Conservation (phyloP, 2,888 invertebrate genomes). For the Zaprionus lineosus region DNA sequence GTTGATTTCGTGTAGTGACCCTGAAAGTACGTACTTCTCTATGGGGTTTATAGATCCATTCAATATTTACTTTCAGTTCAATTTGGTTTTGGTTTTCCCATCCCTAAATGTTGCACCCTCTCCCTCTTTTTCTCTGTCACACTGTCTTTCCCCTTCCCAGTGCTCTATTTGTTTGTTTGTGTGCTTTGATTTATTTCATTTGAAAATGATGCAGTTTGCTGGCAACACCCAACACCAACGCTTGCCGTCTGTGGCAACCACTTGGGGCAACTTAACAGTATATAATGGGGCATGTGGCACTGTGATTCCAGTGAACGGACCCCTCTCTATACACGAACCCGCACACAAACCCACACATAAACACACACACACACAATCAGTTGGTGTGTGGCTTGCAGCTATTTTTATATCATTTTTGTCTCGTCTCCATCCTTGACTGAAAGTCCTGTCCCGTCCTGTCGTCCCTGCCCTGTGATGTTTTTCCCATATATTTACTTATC, state of each 20-base stretch:
- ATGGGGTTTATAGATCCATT: slow-evolving; percentile 1
- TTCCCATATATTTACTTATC: slow-evolving; percentile 48
- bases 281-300: slow-evolving; percentile 31
- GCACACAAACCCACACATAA: not conserved
- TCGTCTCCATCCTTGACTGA: slow-evolving; percentile 3
- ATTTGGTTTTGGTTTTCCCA: slow-evolving; percentile 31
- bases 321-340: slow-evolving; percentile 4
- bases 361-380: slow-evolving; percentile 7
- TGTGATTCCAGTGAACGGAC: slow-evolving; percentile 25
- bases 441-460: not conserved
- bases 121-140: slow-evolving; percentile 22
- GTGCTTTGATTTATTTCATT: slow-evolving; percentile 78
- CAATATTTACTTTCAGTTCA: slow-evolving; percentile 46
- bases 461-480: slow-evolving; percentile 36
- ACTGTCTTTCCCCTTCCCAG: slow-evolving; percentile 28
- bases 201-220: slow-evolving; percentile 71
- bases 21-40: slow-evolving; percentile 29
- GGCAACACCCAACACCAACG: slow-evolving; percentile 41
- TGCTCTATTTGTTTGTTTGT: slow-evolving; percentile 68
- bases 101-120: slow-evolving; percentile 1
- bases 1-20: slow-evolving; percentile 31
- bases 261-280: slow-evolving; percentile 57
- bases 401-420: slow-evolving; percentile 74
- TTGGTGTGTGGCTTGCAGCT: slow-evolving; percentile 61
- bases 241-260: slow-evolving; percentile 35